These are phyloP conservation scores for Pentamera pediparva DNA, from an alignment of 53 echinoderm and acorn worm genomes.

Conservation along the genomic window DNA sequence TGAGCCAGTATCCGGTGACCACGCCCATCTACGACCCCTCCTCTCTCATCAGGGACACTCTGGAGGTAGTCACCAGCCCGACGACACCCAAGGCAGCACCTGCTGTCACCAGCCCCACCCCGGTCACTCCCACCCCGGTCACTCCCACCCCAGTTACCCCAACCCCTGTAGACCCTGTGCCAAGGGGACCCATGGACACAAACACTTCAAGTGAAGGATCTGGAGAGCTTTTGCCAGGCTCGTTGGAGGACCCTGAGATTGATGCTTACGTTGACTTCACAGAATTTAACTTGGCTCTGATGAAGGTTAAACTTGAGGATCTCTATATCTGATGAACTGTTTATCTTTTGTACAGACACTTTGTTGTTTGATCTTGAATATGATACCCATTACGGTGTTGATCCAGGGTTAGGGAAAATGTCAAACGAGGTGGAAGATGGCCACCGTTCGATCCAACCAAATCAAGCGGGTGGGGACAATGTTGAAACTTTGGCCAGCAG, in stretches of 20 bases:
- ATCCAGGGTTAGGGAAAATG: too few species aligned
- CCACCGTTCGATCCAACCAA: neutral
- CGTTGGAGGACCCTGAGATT: conserved; percentile 70
- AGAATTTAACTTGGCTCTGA: conserved; percentile 58
- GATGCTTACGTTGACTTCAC: conserved; percentile 85
- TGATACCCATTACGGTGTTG: too few species aligned
- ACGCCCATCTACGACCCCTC: conserved; percentile 44
- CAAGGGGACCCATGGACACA: conserved; percentile 32
- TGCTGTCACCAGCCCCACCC: conserved; percentile 9
- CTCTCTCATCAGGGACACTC: conserved; percentile 1
- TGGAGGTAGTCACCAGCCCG: conserved; percentile 23
- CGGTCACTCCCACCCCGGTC: neutral
- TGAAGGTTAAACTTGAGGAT: neutral
- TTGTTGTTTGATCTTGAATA: too few species aligned
- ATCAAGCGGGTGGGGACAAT: neutral
- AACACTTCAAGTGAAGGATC: conserved; percentile 27
- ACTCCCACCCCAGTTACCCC: conserved; percentile 29
- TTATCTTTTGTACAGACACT: neutral
- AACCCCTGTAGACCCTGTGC: conserved; percentile 36
- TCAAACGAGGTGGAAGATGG: too few species aligned
- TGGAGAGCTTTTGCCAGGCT: neutral
- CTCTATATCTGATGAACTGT: neutral
- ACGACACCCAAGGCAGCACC: conserved; percentile 26
- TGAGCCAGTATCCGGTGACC: conserved; percentile 38
- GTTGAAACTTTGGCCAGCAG: neutral